Conservation (phyloP, 2,888 invertebrate genomes). For the Zele albiditarsus region DNA sequence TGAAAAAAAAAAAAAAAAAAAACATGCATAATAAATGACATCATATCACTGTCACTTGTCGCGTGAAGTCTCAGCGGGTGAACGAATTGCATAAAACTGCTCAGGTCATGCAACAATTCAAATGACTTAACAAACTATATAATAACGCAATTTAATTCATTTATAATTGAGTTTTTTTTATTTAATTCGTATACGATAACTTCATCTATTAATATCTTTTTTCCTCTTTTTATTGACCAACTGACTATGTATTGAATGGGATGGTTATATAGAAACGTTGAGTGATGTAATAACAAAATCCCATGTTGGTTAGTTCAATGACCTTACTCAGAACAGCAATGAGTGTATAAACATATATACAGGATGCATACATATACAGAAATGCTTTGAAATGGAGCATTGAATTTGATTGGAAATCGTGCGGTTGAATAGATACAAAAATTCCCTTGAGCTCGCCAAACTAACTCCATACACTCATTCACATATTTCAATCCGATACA, state of each 20-base stretch:
- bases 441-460: constrained; percentile 21
- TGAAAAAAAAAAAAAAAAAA: background rate
- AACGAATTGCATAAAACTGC: constrained; percentile 9
- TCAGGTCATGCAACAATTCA: background rate
- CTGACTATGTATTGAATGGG: background rate
- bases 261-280: background rate
- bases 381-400: constrained; percentile 4
- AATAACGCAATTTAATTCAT: background rate
- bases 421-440: constrained; percentile 17
- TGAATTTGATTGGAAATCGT: constrained; percentile 13
- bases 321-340: constrained; percentile 1
- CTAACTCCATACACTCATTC: background rate
- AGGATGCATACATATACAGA: background rate
- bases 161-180: background rate
- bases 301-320: constrained; percentile 16
- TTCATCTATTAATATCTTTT: background rate
- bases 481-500: background rate
- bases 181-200: background rate
- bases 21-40: background rate
- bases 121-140: constrained; percentile 11
- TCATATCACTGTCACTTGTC: background rate
- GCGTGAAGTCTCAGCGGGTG: background rate
- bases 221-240: background rate
- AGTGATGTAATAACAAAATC: constrained; percentile 12
- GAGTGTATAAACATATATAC: background rate